Percentiles rank a stretch among this genome's conserved stretches.
Conservation (phyloP, 1,140 invertebrate genomes). For the Mycetomoellerius zeteki region DNA sequence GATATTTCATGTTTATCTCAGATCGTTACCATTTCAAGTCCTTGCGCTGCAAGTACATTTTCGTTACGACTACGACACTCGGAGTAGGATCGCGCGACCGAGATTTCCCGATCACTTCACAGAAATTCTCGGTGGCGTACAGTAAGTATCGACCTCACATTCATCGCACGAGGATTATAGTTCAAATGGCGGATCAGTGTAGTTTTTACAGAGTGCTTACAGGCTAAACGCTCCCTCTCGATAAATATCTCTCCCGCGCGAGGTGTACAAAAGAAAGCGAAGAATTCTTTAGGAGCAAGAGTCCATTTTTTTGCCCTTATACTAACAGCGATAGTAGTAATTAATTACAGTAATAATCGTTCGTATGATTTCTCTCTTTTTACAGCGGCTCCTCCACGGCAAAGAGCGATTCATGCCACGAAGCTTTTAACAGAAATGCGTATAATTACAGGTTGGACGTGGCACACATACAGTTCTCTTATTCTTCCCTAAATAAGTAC, state of each 20-base stretch:
- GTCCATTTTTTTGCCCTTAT: slow-evolving; percentile 13
- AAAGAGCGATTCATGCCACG: slow-evolving; percentile 48
- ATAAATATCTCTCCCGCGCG: slow-evolving; percentile 42
- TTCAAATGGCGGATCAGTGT: slow-evolving; percentile 51
- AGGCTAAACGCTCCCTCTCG: slow-evolving; percentile 38
- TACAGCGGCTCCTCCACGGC: slow-evolving; percentile 14
- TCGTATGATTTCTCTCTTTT: slow-evolving; percentile 27
- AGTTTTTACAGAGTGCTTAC: slow-evolving; percentile 57
- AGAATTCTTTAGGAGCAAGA: slow-evolving; percentile 36
- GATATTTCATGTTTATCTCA: slow-evolving; percentile 9
- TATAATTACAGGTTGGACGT: slow-evolving; percentile 68
- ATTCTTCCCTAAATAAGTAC: slow-evolving; percentile 48
- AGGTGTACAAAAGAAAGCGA: slow-evolving; percentile 51
- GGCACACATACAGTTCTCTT: slow-evolving; percentile 21
- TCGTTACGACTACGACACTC: slow-evolving; percentile 23
- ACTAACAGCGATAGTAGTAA: slow-evolving; percentile 59
- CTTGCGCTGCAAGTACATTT: slow-evolving; percentile 30
- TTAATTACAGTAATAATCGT: slow-evolving; percentile 62
- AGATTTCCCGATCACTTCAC: slow-evolving; percentile 24
- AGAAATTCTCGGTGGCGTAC: slow-evolving; percentile 38
- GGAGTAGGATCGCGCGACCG: not conserved
- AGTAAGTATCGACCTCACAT: slow-evolving; percentile 41
- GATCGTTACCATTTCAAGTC: slow-evolving; percentile 32
- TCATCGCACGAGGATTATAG: slow-evolving; percentile 56
- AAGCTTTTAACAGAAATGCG: slow-evolving; percentile 67